Evolutionary conservation across 2,113 vertebrate genomes (phyloP), one percentile per base, ranked within the genome.

Genomic region (Eleginops maclovinus): DNA sequence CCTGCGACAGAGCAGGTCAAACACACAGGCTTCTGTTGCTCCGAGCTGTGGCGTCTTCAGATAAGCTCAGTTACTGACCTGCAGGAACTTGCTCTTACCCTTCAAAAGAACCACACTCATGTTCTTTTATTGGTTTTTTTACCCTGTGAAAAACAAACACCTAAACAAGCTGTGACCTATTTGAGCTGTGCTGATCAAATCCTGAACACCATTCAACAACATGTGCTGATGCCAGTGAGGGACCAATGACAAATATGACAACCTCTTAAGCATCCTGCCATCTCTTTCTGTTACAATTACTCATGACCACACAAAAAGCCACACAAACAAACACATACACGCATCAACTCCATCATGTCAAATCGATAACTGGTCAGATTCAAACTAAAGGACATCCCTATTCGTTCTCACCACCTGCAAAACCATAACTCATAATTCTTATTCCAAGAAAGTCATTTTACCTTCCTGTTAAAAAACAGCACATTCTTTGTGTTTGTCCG

Each of bases 21-120:
- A 89, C 84, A 89, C 87, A 77, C 80, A 86, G 84, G 81, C 75
- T 75, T 71, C 80, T 84, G 81, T 76, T 87, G 81, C 82, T 87
- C 87, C 77, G 72, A 83, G 80, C 77, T 85, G 73, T 84, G 81
- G 81, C 46, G 84, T 89, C 77, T 82, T 88, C 85, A 89, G 83
- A 87, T 85, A 78, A 93, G 86, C 87, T 92, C 64, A 87, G 92
- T 93, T 90, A 86, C 93, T 93, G 93, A 91, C 93, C 94, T 89
- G 94, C 94, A 94, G 93, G 86, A 95, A 93, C 92, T 79, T 86
- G 81, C 82, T 85, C 90, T 83, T 79, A 83, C 78, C 46, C 87
- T 75, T 79, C 60, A 50, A 85, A 79, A 90, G 60, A 90, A 79
- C 82, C 82, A 89, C 88, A 76, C 67, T 81, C 21, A 64, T 77